phyloP scores from a whole-genome alignment of 2,797 vertebrate genomes.

The Borostomias antarcticus region DNA sequence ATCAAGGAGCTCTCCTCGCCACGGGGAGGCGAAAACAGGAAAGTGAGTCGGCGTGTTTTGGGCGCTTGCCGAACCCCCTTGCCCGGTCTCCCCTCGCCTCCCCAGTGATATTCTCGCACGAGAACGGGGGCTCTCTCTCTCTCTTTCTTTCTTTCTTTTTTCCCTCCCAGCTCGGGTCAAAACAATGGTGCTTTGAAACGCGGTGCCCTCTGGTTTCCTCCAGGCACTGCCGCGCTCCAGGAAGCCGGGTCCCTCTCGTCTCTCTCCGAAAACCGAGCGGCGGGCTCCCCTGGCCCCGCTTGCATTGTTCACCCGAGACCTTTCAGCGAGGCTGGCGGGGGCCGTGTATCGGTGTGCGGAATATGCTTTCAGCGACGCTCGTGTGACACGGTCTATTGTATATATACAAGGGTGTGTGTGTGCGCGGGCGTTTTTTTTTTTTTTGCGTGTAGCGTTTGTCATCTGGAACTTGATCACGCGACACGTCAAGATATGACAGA shows the following conservation, averaged over 20 bases:
- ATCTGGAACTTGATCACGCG: too few relatives aligned
- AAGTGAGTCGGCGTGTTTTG: slow-evolving; percentile 43
- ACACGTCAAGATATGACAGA: too few relatives aligned
- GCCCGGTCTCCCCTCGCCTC: not conserved
- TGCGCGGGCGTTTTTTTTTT: too few relatives aligned
- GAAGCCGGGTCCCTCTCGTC: not conserved
- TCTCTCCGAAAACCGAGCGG: not conserved
- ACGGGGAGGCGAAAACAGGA: slow-evolving; percentile 37
- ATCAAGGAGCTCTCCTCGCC: slow-evolving; percentile 15
- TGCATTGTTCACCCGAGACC: not conserved
- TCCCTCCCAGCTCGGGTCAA: slow-evolving; percentile 12
- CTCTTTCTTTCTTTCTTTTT: not conserved
- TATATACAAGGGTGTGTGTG: too few relatives aligned
- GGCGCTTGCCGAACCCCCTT: slow-evolving; percentile 11
- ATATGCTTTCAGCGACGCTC: too few relatives aligned
- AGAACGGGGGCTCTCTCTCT: too few relatives aligned
- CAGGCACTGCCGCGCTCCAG: not conserved
- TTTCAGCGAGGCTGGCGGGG: too few relatives aligned
- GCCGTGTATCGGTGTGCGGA: too few relatives aligned
- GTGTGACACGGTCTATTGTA: too few relatives aligned
- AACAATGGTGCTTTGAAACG: slow-evolving; percentile 16
- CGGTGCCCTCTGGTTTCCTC: not conserved
- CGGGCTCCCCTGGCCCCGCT: not conserved
- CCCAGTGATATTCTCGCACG: not conserved
- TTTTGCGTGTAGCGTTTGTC: too few relatives aligned